Conservation (phyloP, 2,113 vertebrate species). For the Rutilus rutilus region DNA sequence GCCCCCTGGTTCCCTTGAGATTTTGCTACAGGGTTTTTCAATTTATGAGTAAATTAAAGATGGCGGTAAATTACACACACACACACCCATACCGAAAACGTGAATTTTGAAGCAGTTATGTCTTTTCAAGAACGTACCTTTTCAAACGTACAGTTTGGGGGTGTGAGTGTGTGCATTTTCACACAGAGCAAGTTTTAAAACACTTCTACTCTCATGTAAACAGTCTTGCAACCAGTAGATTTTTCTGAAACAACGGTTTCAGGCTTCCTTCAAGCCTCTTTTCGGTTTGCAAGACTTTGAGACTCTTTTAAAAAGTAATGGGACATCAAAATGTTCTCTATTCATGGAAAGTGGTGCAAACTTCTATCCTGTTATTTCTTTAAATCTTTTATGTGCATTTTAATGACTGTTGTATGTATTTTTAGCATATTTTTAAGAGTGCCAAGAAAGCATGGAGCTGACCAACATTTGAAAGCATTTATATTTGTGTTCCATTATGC, state of each 20-base stretch:
- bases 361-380: not conserved
- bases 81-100: no score
- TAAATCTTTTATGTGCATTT: not conserved
- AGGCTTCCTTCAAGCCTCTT: not conserved
- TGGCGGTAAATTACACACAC: no score
- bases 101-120: no score
- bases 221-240: not conserved
- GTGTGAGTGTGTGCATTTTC: no score
- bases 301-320: not conserved
- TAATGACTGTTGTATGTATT: not conserved
- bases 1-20: no score
- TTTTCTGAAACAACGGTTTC: not conserved
- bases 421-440: not conserved
- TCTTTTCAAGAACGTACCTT: no score
- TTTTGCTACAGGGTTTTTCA: no score
- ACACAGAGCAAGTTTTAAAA: not conserved
- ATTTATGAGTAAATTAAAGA: no score
- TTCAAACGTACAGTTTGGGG: no score
- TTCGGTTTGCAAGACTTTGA: no score
- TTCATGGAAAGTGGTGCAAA: not conserved
- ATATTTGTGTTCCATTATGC: constrained; percentile 13
- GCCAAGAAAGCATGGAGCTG: constrained; percentile 6
- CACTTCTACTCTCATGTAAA: not conserved
- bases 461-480: constrained; percentile 17
- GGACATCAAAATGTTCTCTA: not conserved